Evolutionary conservation across 2,888 invertebrate genomes (phyloP).

Genomic region (Hirtodrosophila trivittata): DNA sequence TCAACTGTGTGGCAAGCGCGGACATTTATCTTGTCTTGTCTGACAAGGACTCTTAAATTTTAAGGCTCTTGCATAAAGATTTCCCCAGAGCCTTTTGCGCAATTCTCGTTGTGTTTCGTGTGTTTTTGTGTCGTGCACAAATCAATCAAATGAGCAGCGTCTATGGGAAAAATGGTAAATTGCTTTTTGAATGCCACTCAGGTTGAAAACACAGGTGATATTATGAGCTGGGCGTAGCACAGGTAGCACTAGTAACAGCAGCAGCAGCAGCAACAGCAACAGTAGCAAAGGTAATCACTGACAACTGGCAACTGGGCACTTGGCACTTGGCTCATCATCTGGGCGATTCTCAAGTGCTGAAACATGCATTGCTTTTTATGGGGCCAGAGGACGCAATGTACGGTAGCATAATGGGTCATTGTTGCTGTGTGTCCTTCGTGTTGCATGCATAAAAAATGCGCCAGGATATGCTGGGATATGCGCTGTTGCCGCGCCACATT

Average conservation of each 20-base stretch:
- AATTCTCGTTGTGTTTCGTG: constrained; percentile 11
- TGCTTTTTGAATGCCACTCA: constrained; percentile 62
- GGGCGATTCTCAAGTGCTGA: constrained; percentile 61
- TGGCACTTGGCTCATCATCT: constrained; percentile 65
- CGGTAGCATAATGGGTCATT: constrained; percentile 60
- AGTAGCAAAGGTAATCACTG: constrained; percentile 48
- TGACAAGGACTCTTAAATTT: constrained; percentile 17
- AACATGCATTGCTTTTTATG: constrained; percentile 74
- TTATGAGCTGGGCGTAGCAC: neutral
- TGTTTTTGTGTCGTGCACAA: constrained; percentile 43
- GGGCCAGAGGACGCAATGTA: constrained; percentile 50
- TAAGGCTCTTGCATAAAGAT: constrained; percentile 27
- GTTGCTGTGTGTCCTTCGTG: constrained; percentile 61
- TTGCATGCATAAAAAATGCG: constrained; percentile 73
- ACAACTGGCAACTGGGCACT: constrained; percentile 27
- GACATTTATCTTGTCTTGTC: constrained; percentile 47
- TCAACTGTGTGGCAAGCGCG: constrained; percentile 23
- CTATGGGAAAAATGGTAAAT: constrained; percentile 75
- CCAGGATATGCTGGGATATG: constrained; percentile 59
- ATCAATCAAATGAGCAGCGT: constrained; percentile 71
- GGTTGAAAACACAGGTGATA: constrained; percentile 16
- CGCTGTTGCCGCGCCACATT: constrained; percentile 47
- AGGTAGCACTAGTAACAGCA: neutral
- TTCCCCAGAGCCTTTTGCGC: constrained; percentile 39
- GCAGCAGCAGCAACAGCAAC: constrained; percentile 1